Evolutionary conservation across 2,888 invertebrate genomes (phyloP).

Genomic region (Lasioglossum malachurum): DNA sequence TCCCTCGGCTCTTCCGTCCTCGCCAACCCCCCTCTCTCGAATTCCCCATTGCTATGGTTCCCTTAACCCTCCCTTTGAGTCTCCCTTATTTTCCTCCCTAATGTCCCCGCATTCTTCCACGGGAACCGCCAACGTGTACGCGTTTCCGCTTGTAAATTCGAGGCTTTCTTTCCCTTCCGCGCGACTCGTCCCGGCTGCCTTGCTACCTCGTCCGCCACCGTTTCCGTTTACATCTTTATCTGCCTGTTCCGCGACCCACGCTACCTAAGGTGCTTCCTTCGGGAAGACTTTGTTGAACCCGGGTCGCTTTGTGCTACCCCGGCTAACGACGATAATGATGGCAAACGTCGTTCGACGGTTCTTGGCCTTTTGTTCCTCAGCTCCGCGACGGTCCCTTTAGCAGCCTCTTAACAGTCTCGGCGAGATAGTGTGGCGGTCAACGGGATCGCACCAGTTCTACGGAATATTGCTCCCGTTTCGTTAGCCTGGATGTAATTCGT

Average conservation of each 20-base stretch:
- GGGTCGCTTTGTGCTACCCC: neutral
- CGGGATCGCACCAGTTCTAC: neutral
- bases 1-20: neutral
- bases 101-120: neutral
- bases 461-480: neutral
- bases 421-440: neutral
- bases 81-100: conserved; percentile 11
- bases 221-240: neutral
- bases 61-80: conserved; percentile 1
- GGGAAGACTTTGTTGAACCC: neutral
- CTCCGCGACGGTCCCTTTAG: neutral
- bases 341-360: neutral
- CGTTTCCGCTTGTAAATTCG: conserved; percentile 16
- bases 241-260: neutral
- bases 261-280: neutral
- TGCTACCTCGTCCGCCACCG: neutral
- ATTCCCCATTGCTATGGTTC: neutral
- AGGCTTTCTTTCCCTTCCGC: neutral
- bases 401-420: neutral
- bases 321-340: neutral
- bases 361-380: neutral
- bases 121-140: neutral
- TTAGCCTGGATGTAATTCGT: too few relatives aligned
- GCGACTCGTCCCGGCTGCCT: neutral
- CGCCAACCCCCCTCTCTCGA: neutral